Percentiles rank a stretch among this genome's conserved stretches.
These are phyloP conservation scores for Microdon myrmicae DNA, from an alignment of 2,888 invertebrate genomes.

Conservation along the genomic window DNA sequence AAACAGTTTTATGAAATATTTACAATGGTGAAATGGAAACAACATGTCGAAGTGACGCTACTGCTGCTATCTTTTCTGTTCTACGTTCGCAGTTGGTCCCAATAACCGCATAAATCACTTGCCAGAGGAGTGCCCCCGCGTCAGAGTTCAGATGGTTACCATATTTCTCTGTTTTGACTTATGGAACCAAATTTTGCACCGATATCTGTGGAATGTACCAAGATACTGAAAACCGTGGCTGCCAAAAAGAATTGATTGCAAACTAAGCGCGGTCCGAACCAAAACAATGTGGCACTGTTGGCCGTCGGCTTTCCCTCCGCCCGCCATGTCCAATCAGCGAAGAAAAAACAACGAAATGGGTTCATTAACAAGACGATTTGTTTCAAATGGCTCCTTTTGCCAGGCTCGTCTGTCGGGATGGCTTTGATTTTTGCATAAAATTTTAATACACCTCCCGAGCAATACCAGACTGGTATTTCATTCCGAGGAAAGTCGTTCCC, in stretches of 20 bases:
- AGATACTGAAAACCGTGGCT: neutral
- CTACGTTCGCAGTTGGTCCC: too few species aligned
- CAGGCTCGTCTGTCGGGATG: constrained; percentile 19
- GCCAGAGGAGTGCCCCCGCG: constrained; percentile 31
- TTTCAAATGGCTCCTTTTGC: constrained; percentile 33
- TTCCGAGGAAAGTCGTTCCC: constrained; percentile 31
- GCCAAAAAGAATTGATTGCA: constrained; percentile 36
- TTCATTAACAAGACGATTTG: constrained; percentile 49
- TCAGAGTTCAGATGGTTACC: constrained; percentile 2
- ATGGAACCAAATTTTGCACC: constrained; percentile 9
- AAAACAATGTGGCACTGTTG: constrained; percentile 29
- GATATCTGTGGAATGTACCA: constrained; percentile 14
- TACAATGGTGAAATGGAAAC: too few species aligned
- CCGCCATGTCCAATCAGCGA: too few species aligned
- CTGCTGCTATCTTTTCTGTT: too few species aligned
- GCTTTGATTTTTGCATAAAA: constrained; percentile 51
- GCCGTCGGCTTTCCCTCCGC: neutral
- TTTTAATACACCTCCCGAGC: constrained; percentile 43
- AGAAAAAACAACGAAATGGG: too few species aligned
- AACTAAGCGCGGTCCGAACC: constrained; percentile 29
- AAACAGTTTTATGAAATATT: too few species aligned
- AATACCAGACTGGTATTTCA: constrained; percentile 16
- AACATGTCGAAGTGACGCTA: too few species aligned
- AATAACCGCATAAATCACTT: constrained; percentile 36
- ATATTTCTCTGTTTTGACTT: constrained; percentile 2